Percentiles rank a stretch among this genome's conserved stretches.
Evolutionary conservation across 2,888 invertebrate species (phyloP).

Genomic region (Lasioglossum morio): DNA sequence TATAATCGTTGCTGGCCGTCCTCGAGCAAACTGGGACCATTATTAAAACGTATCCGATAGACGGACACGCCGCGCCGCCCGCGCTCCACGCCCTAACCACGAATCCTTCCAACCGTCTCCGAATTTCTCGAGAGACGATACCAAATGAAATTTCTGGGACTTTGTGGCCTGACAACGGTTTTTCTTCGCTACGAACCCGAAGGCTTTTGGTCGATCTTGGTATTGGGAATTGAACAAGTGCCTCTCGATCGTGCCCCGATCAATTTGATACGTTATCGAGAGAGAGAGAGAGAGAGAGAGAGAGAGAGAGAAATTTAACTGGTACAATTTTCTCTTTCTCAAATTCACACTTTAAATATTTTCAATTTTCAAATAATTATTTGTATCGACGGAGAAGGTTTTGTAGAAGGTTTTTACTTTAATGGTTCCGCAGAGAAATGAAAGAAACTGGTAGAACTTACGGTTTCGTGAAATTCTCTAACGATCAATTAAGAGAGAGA

Average conservation of each 20-base stretch:
- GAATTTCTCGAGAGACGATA: not conserved
- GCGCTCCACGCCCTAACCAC: too few species aligned
- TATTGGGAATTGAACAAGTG: not conserved
- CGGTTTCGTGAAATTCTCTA: not conserved
- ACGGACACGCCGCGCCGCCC: not conserved
- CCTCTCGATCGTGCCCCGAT: not conserved
- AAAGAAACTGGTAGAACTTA: not conserved
- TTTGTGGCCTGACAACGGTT: not conserved
- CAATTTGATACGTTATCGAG: not conserved
- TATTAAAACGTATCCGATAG: not conserved
- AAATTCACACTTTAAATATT: not conserved
- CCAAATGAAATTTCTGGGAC: not conserved
- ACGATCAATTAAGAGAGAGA: not conserved
- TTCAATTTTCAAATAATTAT: not conserved
- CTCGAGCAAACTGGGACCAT: not conserved
- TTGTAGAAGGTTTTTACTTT: not conserved
- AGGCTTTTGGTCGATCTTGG: not conserved
- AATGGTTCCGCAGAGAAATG: not conserved
- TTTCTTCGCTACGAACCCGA: not conserved
- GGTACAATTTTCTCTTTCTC: not conserved
- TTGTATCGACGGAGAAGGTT: not conserved
- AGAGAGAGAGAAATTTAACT: not conserved
- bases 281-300: too few species aligned
- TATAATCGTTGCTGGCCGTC: conserved; percentile 52
- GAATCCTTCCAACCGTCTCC: not conserved